phyloP scores from a whole-genome alignment of 2,797 vertebrate genomes.

The Phyllotis vaccarum region DNA sequence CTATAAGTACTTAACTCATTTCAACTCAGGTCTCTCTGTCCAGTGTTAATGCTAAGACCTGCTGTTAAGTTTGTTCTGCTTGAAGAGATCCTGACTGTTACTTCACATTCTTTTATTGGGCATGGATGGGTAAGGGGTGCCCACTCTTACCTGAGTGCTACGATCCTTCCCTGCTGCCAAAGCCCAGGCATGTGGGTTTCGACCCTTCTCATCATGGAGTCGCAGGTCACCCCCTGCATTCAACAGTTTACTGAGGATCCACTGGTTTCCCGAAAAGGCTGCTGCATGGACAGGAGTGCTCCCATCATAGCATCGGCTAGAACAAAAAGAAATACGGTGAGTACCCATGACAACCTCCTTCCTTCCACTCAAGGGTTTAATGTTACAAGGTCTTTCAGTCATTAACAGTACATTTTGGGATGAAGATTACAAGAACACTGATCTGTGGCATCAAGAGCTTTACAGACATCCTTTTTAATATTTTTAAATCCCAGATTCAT shows the following conservation, averaged over 20 bases:
- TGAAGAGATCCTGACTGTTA: background rate
- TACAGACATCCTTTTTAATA: background rate
- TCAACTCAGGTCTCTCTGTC: background rate
- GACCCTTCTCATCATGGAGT: constrained; percentile 90
- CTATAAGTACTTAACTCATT: background rate
- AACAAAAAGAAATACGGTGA: background rate
- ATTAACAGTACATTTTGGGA: background rate
- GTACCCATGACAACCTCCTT: background rate
- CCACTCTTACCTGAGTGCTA: constrained; percentile 84
- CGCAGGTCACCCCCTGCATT: constrained; percentile 93
- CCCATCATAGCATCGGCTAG: constrained; percentile 91
- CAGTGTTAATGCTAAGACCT: background rate
- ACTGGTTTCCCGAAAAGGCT: constrained; percentile 91
- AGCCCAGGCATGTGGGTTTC: constrained; percentile 90
- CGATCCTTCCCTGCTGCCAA: constrained; percentile 87
- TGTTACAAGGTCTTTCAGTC: background rate
- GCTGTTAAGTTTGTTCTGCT: background rate
- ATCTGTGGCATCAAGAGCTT: background rate
- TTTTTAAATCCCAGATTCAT: background rate
- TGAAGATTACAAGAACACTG: background rate
- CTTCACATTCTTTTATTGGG: background rate
- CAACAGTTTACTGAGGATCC: constrained; percentile 91
- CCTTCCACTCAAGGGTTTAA: background rate
- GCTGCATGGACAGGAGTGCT: constrained; percentile 94
- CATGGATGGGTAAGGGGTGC: background rate